phyloP scores from a whole-genome alignment of 2,888 invertebrate genomes.

The Rotaria socialis region DNA sequence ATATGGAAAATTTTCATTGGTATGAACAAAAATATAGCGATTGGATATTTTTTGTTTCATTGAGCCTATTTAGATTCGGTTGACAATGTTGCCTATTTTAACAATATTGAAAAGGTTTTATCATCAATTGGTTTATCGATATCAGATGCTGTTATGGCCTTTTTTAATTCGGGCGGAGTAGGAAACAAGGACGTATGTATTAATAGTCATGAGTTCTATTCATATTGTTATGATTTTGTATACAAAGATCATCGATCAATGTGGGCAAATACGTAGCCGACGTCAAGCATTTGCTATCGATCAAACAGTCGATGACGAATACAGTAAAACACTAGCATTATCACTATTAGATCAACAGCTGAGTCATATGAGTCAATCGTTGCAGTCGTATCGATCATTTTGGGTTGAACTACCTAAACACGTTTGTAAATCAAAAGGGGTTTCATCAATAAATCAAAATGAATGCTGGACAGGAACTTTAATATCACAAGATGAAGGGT shows the following conservation, averaged over 20 bases:
- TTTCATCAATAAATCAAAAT: not conserved
- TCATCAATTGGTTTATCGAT: constrained; percentile 32
- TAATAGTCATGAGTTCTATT: not conserved
- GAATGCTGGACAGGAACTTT: not conserved
- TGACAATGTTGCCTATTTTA: not conserved
- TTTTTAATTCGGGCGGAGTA: constrained; percentile 25
- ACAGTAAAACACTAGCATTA: not conserved
- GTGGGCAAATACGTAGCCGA: not conserved
- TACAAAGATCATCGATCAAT: constrained; percentile 6
- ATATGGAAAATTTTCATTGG: not conserved
- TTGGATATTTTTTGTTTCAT: too few species aligned
- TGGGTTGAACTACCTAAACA: not conserved
- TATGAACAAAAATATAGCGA: not conserved
- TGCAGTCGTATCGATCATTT: not conserved
- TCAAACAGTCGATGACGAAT: not conserved
- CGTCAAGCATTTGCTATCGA: not conserved
- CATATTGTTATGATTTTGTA: not conserved
- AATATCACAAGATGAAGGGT: not conserved
- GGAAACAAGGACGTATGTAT: constrained; percentile 10
- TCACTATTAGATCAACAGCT: not conserved
- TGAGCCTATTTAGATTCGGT: not conserved
- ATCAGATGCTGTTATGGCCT: constrained; percentile 19
- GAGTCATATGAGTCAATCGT: not conserved
- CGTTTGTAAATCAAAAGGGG: not conserved
- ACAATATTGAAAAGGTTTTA: constrained; percentile 2